Base-by-base conservation (phyloP, 2,113 vertebrate species). In the Ailuropoda melanoleuca region DNA sequence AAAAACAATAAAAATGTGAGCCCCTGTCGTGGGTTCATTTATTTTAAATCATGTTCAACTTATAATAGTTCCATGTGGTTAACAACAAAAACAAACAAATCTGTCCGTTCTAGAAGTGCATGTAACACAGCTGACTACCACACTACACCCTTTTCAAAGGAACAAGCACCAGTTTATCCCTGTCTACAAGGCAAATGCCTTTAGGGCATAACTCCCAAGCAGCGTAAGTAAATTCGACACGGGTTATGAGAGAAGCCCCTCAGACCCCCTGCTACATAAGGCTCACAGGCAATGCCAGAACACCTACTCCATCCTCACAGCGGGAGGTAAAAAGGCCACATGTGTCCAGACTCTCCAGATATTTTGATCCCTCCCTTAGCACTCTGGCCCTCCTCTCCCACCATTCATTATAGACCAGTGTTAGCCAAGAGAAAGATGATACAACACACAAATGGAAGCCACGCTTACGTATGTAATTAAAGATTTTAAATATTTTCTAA, bases 1-100 rank as follows among this genome's bases (percentile, higher is more conserved):
- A 66, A 93, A 96, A 92, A 64, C n/a, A 93, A 68, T 6, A 60
- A 34, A 91, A 89, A 92, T 50, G 14, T 58, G 31, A 88, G n/a
- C 8, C 15, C 34, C 19, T 48, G 48, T 55, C 10, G 14, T 19
- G 4, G 34, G 18, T 70, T 89, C 48, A 23, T 78, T 96, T 86
- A 74, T 92, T 96, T 93, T 62, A 90, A 95, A 90, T 77, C 75
- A 87, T 5, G 68, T 68, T 50, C 34, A 93, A 77, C 19, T 93
- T 68, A 8, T 64, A 85, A 81, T 8, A 85, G 60, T 58, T 72
- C 9, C 37, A 58, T 37, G 48, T 4, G 13, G 39, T 26, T 82
- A 92, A 95, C 92, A 50, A 84, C 23, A 70, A 92, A 92, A 95
- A 66, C 26, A 93, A 89, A 88, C 37, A 84, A 85, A 48, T 43